phyloP scores from a whole-genome alignment of 64 coral and sea anemone species.

The Pachyseris speciosa region DNA sequence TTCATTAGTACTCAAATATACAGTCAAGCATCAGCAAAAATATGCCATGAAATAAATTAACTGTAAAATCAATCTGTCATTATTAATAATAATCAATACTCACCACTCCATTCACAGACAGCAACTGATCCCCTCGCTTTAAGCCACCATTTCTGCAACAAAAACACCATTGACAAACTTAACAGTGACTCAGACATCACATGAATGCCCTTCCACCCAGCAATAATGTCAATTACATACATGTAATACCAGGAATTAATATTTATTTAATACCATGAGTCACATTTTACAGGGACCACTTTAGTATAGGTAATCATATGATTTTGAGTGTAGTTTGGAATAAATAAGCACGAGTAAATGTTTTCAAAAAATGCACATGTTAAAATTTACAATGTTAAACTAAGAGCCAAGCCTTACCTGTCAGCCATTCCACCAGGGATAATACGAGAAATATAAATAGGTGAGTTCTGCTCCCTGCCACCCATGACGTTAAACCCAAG shows the following conservation, averaged over 20 bases:
- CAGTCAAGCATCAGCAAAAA: no score
- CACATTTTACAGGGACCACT: no score
- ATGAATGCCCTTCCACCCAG: no score
- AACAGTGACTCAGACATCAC: no score
- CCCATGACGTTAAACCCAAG: conserved; percentile 99
- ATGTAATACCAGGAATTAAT: no score
- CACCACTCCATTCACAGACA: conserved; percentile 99
- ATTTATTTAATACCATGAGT: no score
- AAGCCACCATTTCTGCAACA: conserved; percentile 75
- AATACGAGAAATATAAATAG: conserved; percentile 99
- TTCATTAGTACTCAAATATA: no score
- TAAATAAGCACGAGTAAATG: neutral
- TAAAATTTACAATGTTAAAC: neutral
- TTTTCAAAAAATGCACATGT: neutral
- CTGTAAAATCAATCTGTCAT: neutral
- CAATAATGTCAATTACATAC: no score
- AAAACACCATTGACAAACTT: no score
- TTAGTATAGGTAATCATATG: no score
- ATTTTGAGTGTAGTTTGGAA: no score
- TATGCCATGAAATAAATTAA: neutral
- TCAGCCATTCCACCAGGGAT: conserved; percentile 98
- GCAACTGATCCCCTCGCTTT: conserved; percentile 92
- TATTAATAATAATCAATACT: conserved; percentile 6
- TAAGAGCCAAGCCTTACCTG: conserved; percentile 34
- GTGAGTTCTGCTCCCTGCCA: conserved; percentile 94